A percentile compares a stretch with the other conserved stretches of the same genome.
Conservation (phyloP, 2,888 invertebrate species). For the Clunio marinus region DNA sequence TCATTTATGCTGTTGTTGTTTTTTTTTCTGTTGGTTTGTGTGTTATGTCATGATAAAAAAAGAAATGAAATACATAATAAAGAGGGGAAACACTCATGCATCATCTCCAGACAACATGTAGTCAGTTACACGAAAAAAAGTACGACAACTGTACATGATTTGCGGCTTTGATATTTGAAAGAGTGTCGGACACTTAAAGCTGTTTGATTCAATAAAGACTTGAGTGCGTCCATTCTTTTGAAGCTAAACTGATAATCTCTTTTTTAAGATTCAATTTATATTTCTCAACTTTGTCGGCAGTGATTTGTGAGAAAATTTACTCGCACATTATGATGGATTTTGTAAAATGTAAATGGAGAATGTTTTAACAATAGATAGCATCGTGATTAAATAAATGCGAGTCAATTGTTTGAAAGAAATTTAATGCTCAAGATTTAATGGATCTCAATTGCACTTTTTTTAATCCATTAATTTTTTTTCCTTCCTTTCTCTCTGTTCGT, state of each 20-base stretch:
- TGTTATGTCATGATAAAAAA: constrained; percentile 21
- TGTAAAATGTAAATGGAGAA: not conserved
- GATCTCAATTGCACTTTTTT: constrained; percentile 15
- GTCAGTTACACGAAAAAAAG: not conserved
- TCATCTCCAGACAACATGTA: not conserved
- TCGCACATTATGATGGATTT: not conserved
- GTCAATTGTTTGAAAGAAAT: not conserved
- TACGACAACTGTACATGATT: constrained; percentile 3
- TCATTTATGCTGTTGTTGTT: constrained; percentile 23
- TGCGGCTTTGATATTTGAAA: not conserved
- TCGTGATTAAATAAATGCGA: constrained; percentile 3
- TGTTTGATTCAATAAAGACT: not conserved
- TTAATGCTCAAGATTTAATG: constrained; percentile 10
- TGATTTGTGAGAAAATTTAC: not conserved
- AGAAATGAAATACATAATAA: not conserved
- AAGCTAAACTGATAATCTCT: not conserved
- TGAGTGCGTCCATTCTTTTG: not conserved
- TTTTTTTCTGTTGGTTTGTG: not conserved
- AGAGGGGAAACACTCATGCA: not conserved
- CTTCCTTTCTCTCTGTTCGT: not conserved
- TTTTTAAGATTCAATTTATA: not conserved
- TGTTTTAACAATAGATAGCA: not conserved
- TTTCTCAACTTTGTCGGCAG: not conserved
- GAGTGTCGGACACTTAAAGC: not conserved
- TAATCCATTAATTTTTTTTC: not conserved